Percentiles rank a stretch among this genome's conserved stretches.
Conservation (phyloP, 2,888 invertebrate species). For the Hypena proboscidalis region DNA sequence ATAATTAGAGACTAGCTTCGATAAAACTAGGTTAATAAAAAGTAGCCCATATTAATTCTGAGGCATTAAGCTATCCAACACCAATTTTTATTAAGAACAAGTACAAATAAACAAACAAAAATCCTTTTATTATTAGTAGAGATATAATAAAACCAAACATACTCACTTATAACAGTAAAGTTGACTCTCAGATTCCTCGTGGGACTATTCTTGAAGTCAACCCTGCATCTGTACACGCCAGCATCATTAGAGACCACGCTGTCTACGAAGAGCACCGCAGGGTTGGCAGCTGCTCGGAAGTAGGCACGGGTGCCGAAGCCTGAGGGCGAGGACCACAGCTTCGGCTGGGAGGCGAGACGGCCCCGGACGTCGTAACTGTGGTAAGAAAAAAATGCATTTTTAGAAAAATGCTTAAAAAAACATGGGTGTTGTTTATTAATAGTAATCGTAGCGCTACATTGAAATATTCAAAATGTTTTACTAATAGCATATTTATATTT, state of each 20-base stretch:
- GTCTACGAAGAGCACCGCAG: slow-evolving; percentile 91
- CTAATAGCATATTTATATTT: no score
- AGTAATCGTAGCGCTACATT: no score
- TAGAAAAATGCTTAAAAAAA: no score
- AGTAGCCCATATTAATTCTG: no score
- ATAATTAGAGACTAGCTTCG: no score
- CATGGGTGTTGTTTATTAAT: no score
- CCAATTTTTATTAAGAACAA: no score
- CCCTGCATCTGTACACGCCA: slow-evolving; percentile 94
- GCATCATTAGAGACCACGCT: slow-evolving; percentile 90
- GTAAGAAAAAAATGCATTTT: not conserved
- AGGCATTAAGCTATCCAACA: no score
- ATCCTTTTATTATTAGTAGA: no score
- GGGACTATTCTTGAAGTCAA: slow-evolving; percentile 95
- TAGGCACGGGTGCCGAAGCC: slow-evolving; percentile 91
- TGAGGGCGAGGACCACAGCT: slow-evolving; percentile 92
- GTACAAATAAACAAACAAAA: no score
- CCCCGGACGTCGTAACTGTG: slow-evolving; percentile 91
- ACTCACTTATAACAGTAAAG: slow-evolving; percentile 95
- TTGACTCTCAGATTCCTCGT: slow-evolving; percentile 95
- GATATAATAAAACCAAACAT: not conserved
- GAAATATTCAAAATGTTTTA: no score
- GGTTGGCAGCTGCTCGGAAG: slow-evolving; percentile 90
- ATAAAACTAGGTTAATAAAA: no score
- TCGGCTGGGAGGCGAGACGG: slow-evolving; percentile 89